Conservation (phyloP, 2,888 invertebrate genomes). For the Dasysyrphus albostriatus region DNA sequence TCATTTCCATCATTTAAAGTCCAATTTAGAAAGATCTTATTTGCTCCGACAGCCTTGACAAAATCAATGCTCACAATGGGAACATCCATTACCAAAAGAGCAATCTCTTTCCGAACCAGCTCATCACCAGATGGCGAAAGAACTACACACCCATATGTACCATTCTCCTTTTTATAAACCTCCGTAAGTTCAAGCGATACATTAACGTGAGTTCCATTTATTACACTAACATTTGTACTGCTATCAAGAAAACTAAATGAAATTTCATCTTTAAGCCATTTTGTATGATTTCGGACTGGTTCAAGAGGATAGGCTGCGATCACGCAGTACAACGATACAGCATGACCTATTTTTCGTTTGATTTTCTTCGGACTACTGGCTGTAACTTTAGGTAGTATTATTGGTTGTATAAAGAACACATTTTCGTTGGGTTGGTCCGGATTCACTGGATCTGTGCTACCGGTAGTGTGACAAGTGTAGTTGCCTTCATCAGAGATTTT, state of each 20-base stretch:
- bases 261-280: constrained; percentile 86
- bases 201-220: constrained; percentile 86
- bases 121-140: constrained; percentile 81
- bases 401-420: constrained; percentile 82
- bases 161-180: constrained; percentile 89
- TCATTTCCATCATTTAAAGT: constrained; percentile 91
- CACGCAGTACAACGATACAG: constrained; percentile 85
- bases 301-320: constrained; percentile 87
- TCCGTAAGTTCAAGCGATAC: constrained; percentile 86
- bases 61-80: constrained; percentile 90
- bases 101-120: constrained; percentile 83
- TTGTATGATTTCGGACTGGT: constrained; percentile 79
- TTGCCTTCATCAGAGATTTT: constrained; percentile 86
- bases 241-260: constrained; percentile 82
- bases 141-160: constrained; percentile 87
- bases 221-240: constrained; percentile 80
- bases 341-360: constrained; percentile 85
- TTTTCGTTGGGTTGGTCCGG: constrained; percentile 75
- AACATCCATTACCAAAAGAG: constrained; percentile 87
- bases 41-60: constrained; percentile 90
- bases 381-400: constrained; percentile 85
- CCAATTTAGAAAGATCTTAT: constrained; percentile 92
- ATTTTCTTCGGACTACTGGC: constrained; percentile 83
- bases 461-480: constrained; percentile 86
- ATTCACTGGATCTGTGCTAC: constrained; percentile 81